Evolutionary conservation across 2,888 invertebrate genomes (phyloP), one percentile per base, ranked within the genome.

Genomic region (Drosophila stalkeri): DNA sequence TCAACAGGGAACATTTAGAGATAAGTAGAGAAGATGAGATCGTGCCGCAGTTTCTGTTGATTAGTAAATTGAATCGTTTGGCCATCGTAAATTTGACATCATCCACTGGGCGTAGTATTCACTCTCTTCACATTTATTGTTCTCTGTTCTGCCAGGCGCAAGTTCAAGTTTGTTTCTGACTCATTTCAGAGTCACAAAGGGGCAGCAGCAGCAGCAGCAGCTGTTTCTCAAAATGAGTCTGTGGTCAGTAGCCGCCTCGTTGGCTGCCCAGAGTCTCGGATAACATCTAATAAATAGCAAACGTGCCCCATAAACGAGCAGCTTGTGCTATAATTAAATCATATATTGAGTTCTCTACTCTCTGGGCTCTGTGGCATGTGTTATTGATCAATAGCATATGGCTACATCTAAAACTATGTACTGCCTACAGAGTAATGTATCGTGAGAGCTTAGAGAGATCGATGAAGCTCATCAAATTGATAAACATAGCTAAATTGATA

Each of bases 141-240:
- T 41, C 31, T 51, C 49, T n/a, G 33, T 43, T 43, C 39, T 47
- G 66, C 41, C 37, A 46, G 46, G 31, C 54, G 60, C 86, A 86
- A 86, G 86, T 90, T 86, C 86, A 86, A 86, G 86, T 86, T 88
- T 86, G 73, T 35, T 51, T 51, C 51, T 86, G 90, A 89, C 81
- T 86, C 86, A 87, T 65, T 35, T 57, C 63, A 74, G 65, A 78
- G 78, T 73, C 76, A 73, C 71, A 74, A 39, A 39, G 49, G 60
- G 62, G 52, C 60, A 55, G 6, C 56, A 56, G 14, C 56, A 56
- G 31, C 56, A 39, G 23, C 54, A 64, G 41, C 49, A 46, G 68
- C 61, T 54, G 64, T 49, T 52, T 47, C 39, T 41, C 44, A 37
- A 66, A 23, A 39, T 41, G 47, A 46, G 57, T 66, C 82, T 80